phyloP scores from a whole-genome alignment of 2,113 vertebrate species.

The Zeus faber region DNA sequence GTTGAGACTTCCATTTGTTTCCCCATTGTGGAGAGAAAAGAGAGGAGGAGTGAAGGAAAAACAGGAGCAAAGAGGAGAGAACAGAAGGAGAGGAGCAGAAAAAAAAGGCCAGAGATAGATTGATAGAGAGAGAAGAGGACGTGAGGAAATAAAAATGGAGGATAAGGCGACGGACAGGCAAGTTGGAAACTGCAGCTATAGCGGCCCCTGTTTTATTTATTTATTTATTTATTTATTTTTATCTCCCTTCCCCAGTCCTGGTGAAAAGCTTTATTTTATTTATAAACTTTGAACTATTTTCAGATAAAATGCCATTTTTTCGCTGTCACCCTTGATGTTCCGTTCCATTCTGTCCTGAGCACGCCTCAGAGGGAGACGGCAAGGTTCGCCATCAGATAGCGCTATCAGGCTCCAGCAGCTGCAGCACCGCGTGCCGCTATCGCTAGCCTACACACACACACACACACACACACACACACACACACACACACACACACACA shows the following conservation, averaged over 20 bases:
- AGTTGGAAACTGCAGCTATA: constrained; percentile 37
- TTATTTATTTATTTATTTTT: too few species aligned
- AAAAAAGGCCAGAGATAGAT: neutral
- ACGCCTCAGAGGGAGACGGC: constrained; percentile 77
- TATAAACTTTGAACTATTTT: constrained; percentile 86
- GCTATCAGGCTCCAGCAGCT: constrained; percentile 80
- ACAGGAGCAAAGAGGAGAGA: too few species aligned
- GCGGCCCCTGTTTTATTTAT: too few species aligned
- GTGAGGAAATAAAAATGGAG: neutral
- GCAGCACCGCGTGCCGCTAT: constrained; percentile 66
- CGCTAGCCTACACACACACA: constrained; percentile 40
- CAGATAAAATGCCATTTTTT: constrained; percentile 84
- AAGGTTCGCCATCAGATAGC: constrained; percentile 80
- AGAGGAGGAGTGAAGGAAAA: neutral
- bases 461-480: constrained; percentile 19
- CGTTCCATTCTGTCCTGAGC: constrained; percentile 83
- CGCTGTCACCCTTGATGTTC: constrained; percentile 84
- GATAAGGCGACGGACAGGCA: neutral
- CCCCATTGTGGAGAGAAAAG: neutral
- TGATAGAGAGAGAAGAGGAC: neutral
- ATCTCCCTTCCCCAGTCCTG: constrained; percentile 77
- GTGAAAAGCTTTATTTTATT: constrained; percentile 83
- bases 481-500: constrained; percentile 6
- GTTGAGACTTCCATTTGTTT: too few species aligned
- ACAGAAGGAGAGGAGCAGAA: neutral